Evolutionary conservation across 1,140 invertebrate genomes (phyloP).

Genomic region (Drosophila albomicans): DNA sequence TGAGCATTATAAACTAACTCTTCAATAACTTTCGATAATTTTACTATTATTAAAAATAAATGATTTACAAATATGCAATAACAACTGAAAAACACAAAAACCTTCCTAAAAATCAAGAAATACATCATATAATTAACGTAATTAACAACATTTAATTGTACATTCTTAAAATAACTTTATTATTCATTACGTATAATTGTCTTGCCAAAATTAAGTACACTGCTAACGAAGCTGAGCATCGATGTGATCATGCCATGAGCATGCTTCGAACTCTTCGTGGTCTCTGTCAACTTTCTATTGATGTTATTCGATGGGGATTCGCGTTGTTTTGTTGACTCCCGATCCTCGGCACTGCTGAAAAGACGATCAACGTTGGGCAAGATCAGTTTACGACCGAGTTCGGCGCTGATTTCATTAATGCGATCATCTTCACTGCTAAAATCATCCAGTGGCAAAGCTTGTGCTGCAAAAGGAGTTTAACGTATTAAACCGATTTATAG

Average conservation of each 20-base stretch:
- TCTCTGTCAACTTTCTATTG: slow-evolving; percentile 30
- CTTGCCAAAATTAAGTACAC: slow-evolving; percentile 55
- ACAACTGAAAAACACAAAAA: too few species aligned
- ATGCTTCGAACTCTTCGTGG: slow-evolving; percentile 67
- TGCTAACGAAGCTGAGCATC: slow-evolving; percentile 67
- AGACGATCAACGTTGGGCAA: slow-evolving; percentile 52
- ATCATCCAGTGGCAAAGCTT: slow-evolving; percentile 27
- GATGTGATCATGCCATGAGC: slow-evolving; percentile 70
- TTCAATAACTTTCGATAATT: too few species aligned
- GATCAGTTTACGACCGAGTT: slow-evolving; percentile 48
- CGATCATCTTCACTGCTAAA: slow-evolving; percentile 63
- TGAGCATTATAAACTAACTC: too few species aligned
- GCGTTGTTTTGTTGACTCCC: slow-evolving; percentile 8
- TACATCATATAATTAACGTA: neutral
- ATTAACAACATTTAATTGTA: slow-evolving; percentile 1
- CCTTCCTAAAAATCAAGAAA: too few species aligned
- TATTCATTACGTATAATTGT: slow-evolving; percentile 53
- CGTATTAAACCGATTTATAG: neutral
- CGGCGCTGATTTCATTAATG: slow-evolving; percentile 56
- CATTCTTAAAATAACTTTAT: slow-evolving; percentile 6
- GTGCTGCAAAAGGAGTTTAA: slow-evolving; percentile 18
- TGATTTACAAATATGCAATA: too few species aligned
- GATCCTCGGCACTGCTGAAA: slow-evolving; percentile 57
- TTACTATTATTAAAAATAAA: too few species aligned
- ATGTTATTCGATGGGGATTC: slow-evolving; percentile 24